These are phyloP conservation scores for Coracias cyanogaster DNA, from an alignment of 2,797 vertebrate genomes.

Conservation along the genomic window DNA sequence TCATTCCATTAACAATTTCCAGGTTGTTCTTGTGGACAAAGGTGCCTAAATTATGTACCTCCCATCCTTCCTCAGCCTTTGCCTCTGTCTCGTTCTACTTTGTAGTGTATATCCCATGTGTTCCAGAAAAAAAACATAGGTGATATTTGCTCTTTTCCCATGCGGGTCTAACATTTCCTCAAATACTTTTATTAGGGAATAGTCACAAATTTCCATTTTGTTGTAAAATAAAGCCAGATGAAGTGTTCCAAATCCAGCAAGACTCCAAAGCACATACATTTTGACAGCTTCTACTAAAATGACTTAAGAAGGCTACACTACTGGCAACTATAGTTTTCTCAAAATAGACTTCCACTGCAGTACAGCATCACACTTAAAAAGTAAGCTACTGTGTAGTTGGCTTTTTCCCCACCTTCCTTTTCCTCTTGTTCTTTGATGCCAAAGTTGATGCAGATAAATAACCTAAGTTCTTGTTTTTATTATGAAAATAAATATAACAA, in stretches of 20 bases:
- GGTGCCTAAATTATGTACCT: neutral
- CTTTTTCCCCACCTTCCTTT: neutral
- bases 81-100: neutral
- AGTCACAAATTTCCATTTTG: neutral
- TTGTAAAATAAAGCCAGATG: slow-evolving; percentile 7
- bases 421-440: slow-evolving; percentile 12
- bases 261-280: slow-evolving; percentile 20
- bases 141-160: neutral
- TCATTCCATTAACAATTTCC: neutral
- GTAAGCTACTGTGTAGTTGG: neutral
- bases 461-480: neutral
- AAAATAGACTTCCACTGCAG: slow-evolving; percentile 50
- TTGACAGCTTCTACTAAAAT: slow-evolving; percentile 58
- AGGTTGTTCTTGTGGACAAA: neutral
- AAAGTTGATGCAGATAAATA: neutral
- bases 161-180: neutral
- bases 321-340: slow-evolving; percentile 29
- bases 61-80: neutral
- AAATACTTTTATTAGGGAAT: neutral
- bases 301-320: slow-evolving; percentile 20
- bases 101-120: neutral
- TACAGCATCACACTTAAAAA: slow-evolving; percentile 7
- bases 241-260: slow-evolving; percentile 21
- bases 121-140: neutral
- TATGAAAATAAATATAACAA: neutral